Evolutionary conservation across 35 echinoderm and acorn worm genomes (phyloP).

Genomic region (Apostichopus parvimensis): DNA sequence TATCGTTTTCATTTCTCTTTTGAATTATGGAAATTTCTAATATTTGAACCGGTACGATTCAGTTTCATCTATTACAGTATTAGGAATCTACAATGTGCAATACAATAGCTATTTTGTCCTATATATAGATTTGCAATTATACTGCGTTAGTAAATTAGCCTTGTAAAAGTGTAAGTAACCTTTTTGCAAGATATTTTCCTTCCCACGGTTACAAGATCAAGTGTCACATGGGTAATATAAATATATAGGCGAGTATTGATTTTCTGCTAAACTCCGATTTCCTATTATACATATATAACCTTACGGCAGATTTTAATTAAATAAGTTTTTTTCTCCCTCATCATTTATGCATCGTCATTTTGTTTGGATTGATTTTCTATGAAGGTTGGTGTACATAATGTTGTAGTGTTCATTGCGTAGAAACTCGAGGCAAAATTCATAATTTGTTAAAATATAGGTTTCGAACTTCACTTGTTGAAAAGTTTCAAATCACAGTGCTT

Average conservation of each 20-base stretch:
- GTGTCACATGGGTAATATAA: not conserved
- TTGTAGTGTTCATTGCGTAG: not conserved
- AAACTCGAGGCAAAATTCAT: not conserved
- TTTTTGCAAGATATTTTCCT: not conserved
- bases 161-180: conserved; percentile 5
- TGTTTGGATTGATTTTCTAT: not conserved
- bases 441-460: not conserved
- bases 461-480: not conserved
- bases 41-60: no score
- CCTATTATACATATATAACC: not conserved
- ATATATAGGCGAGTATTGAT: not conserved
- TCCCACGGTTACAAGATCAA: not conserved
- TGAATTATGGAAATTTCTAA: no score
- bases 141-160: not conserved
- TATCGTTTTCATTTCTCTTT: no score
- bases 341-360: not conserved
- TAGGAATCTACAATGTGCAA: no score
- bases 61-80: no score
- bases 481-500: no score
- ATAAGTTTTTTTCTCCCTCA: not conserved
- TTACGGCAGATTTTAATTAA: not conserved
- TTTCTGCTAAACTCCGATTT: not conserved
- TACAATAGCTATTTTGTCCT: no score
- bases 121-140: no score
- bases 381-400: not conserved